Conservation (phyloP, 1,140 invertebrate species). For the Physella acuta region DNA sequence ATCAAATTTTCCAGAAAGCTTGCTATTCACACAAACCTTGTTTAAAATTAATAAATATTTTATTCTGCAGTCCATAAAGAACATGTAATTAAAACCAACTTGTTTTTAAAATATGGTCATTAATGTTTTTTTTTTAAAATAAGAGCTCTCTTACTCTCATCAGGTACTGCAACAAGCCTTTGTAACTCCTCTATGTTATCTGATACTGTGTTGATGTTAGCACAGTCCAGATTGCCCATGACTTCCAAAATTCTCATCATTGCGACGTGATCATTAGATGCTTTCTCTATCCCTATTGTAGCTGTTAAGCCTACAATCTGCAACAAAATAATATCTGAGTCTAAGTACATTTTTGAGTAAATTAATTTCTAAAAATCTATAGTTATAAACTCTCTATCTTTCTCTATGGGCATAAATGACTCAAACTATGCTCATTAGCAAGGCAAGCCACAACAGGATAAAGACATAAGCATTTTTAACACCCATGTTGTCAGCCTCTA, state of each 20-base stretch:
- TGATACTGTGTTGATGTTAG: not conserved
- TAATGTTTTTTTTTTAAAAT: not conserved
- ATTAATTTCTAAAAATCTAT: not conserved
- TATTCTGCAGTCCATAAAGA: not conserved
- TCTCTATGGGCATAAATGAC: too few species aligned
- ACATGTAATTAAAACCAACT: not conserved
- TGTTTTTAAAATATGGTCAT: not conserved
- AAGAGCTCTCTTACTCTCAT: not conserved
- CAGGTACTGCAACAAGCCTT: not conserved
- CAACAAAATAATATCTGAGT: not conserved
- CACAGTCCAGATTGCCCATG: not conserved
- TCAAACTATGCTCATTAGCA: not conserved
- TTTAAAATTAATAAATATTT: not conserved
- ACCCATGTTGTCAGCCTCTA: too few species aligned
- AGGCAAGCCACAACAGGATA: not conserved
- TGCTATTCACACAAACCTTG: not conserved
- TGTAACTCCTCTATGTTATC: not conserved
- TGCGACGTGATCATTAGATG: not conserved
- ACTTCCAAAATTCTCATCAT: not conserved
- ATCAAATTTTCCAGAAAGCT: too few species aligned
- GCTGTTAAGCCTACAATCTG: not conserved
- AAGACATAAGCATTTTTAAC: too few species aligned
- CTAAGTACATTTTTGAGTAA: too few species aligned
- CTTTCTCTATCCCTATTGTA: not conserved
- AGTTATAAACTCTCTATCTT: too few species aligned